These are phyloP conservation scores for Pyrrhosoma nymphula DNA, from an alignment of 2,888 invertebrate species.

Conservation along the genomic window DNA sequence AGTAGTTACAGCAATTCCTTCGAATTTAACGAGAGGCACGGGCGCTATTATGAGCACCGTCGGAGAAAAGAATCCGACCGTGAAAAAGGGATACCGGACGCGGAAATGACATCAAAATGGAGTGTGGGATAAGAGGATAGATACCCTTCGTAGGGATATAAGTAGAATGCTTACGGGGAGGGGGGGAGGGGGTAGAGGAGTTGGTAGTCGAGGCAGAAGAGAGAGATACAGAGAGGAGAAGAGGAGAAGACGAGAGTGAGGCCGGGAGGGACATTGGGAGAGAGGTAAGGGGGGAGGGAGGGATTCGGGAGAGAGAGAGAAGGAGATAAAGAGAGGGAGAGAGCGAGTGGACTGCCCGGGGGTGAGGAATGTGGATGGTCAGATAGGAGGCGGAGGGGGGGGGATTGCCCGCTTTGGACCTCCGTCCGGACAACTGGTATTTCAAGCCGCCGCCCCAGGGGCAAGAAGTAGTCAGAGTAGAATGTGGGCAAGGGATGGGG, in stretches of 20 bases:
- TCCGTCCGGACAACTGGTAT: slow-evolving; percentile 66
- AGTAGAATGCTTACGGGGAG: too few species aligned
- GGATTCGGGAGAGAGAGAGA: background rate
- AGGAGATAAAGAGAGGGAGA: background rate
- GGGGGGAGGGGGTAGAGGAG: background rate
- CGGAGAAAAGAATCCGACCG: background rate
- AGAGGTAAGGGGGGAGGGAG: background rate
- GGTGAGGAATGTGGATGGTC: slow-evolving; percentile 66
- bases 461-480: slow-evolving; percentile 37
- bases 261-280: background rate
- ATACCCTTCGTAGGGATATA: too few species aligned
- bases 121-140: background rate
- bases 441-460: slow-evolving; percentile 55
- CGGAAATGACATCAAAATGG: background rate
- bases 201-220: background rate
- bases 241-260: background rate
- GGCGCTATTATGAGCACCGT: background rate
- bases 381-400: slow-evolving; percentile 32
- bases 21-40: too few species aligned
- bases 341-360: slow-evolving; percentile 44
- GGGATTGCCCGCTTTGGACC: slow-evolving; percentile 61
- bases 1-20: too few species aligned
- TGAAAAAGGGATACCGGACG: background rate
- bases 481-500: background rate
- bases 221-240: background rate